Conservation (phyloP, 2,888 invertebrate genomes). For the Eupithecia insigniata region DNA sequence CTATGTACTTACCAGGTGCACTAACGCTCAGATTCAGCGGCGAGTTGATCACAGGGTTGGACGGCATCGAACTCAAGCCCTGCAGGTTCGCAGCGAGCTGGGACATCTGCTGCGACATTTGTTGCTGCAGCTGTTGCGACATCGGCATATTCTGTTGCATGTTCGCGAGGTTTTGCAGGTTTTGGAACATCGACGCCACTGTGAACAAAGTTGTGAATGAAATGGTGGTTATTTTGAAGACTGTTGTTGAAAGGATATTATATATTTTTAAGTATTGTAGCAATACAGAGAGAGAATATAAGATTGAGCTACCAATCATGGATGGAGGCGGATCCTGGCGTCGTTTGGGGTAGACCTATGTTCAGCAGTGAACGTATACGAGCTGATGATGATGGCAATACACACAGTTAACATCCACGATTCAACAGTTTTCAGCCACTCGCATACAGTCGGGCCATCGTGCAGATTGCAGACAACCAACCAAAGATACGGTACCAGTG, state of each 20-base stretch:
- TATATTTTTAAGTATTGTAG: neutral
- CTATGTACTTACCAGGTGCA: conserved; percentile 75
- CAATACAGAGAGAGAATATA: too few species aligned
- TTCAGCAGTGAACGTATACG: too few species aligned
- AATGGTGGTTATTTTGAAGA: conserved; percentile 19
- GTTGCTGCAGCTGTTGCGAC: conserved; percentile 85
- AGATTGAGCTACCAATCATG: too few species aligned
- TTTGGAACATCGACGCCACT: conserved; percentile 89
- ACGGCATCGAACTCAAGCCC: conserved; percentile 90
- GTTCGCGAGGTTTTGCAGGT: conserved; percentile 81
- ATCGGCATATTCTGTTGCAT: conserved; percentile 82
- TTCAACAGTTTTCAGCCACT: neutral
- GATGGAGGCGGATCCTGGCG: too few species aligned
- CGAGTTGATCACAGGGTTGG: conserved; percentile 89
- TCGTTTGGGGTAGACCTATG: too few species aligned
- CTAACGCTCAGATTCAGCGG: conserved; percentile 93
- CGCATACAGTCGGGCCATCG: neutral
- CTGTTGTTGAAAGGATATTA: neutral
- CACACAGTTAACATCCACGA: too few species aligned
- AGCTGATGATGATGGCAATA: too few species aligned
- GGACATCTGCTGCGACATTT: conserved; percentile 82
- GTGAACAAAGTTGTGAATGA: conserved; percentile 53
- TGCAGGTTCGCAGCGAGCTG: conserved; percentile 88
- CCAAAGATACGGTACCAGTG: neutral
- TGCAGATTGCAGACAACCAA: neutral